These are phyloP conservation scores for Pseudoips prasinana DNA, from an alignment of 2,888 invertebrate genomes.

Conservation along the genomic window DNA sequence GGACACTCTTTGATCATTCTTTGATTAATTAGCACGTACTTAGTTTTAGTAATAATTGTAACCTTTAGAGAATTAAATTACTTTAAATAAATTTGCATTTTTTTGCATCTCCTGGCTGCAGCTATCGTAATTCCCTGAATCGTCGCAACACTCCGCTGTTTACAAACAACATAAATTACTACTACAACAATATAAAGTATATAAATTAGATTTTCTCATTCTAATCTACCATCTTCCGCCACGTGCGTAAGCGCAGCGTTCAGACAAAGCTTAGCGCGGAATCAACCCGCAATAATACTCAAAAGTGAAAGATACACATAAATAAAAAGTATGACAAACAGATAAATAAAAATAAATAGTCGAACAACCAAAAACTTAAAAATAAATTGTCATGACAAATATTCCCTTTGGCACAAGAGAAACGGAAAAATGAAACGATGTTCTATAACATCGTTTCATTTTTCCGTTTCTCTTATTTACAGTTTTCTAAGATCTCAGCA, in stretches of 20 bases:
- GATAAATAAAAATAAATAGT: conserved; percentile 66
- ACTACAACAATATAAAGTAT: conserved; percentile 25
- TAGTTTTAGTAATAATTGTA: too few species aligned
- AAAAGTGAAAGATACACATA: conserved; percentile 28
- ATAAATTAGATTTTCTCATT: conserved; percentile 25
- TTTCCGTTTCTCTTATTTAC: conserved; percentile 63
- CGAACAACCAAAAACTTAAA: conserved; percentile 46
- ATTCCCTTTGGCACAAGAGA: conserved; percentile 72
- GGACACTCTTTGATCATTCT: too few species aligned
- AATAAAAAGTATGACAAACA: conserved; percentile 28
- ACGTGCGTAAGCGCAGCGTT: conserved; percentile 6
- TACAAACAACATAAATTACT: conserved; percentile 41
- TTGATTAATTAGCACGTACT: too few species aligned
- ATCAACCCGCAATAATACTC: conserved; percentile 18
- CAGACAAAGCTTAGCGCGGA: conserved; percentile 14
- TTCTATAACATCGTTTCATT: conserved; percentile 36
- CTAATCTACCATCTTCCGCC: conserved; percentile 14
- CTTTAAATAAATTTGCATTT: too few species aligned
- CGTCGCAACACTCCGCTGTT: conserved; percentile 42
- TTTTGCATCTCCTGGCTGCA: too few species aligned
- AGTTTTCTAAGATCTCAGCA: conserved; percentile 76
- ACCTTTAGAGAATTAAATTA: too few species aligned
- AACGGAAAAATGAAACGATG: conserved; percentile 43
- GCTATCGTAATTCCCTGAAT: conserved; percentile 69
- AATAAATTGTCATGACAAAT: conserved; percentile 65